Conservation (phyloP, 2,888 invertebrate species). For the Platerodrilus igneus region DNA sequence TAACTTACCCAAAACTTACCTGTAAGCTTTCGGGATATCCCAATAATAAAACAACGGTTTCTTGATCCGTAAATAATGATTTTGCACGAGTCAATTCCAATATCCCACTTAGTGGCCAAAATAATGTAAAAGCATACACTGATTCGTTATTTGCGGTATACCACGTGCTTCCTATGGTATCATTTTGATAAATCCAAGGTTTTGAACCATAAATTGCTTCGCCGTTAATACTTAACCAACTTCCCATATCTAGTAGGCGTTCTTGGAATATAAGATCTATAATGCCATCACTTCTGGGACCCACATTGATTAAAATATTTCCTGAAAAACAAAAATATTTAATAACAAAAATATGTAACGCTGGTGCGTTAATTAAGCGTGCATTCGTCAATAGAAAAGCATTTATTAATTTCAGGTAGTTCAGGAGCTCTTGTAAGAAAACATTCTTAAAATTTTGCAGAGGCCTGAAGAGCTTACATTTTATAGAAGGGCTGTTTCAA, state of each 20-base stretch:
- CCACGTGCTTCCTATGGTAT: slow-evolving; percentile 57
- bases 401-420: too few species aligned
- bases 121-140: slow-evolving; percentile 65
- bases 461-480: too few species aligned
- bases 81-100: slow-evolving; percentile 48
- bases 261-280: slow-evolving; percentile 85
- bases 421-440: too few species aligned
- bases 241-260: slow-evolving; percentile 69
- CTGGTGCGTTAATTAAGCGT: too few species aligned
- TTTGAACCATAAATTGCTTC: slow-evolving; percentile 76
- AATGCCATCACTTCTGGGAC: slow-evolving; percentile 84
- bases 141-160: slow-evolving; percentile 35
- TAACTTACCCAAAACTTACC: slow-evolving; percentile 33
- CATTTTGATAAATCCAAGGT: slow-evolving; percentile 81
- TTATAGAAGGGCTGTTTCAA: too few species aligned
- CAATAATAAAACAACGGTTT: slow-evolving; percentile 49
- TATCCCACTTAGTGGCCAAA: slow-evolving; percentile 62
- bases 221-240: slow-evolving; percentile 78
- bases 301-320: slow-evolving; percentile 77
- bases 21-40: slow-evolving; percentile 47
- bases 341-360: too few species aligned
- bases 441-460: too few species aligned
- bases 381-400: too few species aligned
- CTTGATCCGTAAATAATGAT: slow-evolving; percentile 27
- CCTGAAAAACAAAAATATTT: slow-evolving; percentile 48